These are phyloP conservation scores for Hydraecia micacea DNA, from an alignment of 2,888 invertebrate genomes.

Conservation along the genomic window DNA sequence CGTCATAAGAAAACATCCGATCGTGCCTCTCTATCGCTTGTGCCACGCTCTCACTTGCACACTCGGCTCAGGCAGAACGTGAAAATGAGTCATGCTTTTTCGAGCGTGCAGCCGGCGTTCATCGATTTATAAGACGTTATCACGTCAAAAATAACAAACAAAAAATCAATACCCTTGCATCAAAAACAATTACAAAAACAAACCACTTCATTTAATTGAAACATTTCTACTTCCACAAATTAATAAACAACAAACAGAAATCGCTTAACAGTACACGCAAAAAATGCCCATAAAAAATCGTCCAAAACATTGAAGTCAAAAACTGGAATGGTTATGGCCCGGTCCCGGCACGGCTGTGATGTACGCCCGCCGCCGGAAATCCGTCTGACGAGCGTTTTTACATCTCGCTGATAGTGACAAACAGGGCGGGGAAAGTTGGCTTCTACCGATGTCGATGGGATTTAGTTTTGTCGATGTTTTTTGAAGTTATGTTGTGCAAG, in stretches of 20 bases:
- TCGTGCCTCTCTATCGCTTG: no score
- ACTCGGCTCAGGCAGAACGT: no score
- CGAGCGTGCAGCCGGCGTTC: no score
- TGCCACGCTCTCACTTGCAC: no score
- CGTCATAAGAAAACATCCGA: no score
- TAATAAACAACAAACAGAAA: conserved; percentile 45
- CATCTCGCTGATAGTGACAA: conserved; percentile 70
- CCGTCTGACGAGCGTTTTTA: conserved; percentile 77
- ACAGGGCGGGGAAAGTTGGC: conserved; percentile 35
- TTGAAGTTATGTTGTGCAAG: conserved; percentile 3
- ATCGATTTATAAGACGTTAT: no score
- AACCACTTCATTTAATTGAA: conserved; percentile 16
- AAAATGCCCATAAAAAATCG: conserved; percentile 53
- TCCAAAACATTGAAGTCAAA: conserved; percentile 60
- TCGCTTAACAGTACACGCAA: conserved; percentile 26
- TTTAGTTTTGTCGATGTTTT: conserved; percentile 23
- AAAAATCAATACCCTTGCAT: neutral
- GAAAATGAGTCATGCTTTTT: no score
- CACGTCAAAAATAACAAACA: neutral
- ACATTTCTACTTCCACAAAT: conserved; percentile 34
- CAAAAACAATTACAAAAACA: conserved; percentile 4
- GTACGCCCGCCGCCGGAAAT: conserved; percentile 74
- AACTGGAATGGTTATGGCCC: conserved; percentile 73
- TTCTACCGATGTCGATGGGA: conserved; percentile 22
- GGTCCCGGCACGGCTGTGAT: conserved; percentile 67